Evolutionary conservation across 2,888 invertebrate species (phyloP).

Genomic region (Drosophila flavopinicola): DNA sequence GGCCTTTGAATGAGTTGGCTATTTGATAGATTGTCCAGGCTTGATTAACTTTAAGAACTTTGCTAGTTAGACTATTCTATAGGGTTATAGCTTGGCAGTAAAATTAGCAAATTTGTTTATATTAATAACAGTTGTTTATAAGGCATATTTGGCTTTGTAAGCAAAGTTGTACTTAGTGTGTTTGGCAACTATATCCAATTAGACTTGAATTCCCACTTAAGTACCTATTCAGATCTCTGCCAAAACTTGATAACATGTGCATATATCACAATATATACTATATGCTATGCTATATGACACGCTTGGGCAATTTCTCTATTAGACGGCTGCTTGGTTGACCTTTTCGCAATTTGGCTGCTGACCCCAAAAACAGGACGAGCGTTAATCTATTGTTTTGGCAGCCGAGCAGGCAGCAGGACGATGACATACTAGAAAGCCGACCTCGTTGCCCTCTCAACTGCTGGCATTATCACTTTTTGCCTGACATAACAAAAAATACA

Average conservation of each 20-base stretch:
- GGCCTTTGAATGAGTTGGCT: slow-evolving; percentile 17
- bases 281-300: slow-evolving; percentile 3
- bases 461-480: slow-evolving; percentile 56
- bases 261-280: slow-evolving; percentile 26
- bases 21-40: slow-evolving; percentile 11
- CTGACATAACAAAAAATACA: slow-evolving; percentile 50
- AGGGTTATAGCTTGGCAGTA: too few relatives aligned
- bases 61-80: not conserved
- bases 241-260: slow-evolving; percentile 31
- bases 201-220: slow-evolving; percentile 8
- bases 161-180: too few relatives aligned
- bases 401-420: slow-evolving; percentile 55
- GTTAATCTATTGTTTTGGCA: slow-evolving; percentile 73
- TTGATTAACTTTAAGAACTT: slow-evolving; percentile 26
- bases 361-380: slow-evolving; percentile 32
- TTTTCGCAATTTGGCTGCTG: slow-evolving; percentile 48
- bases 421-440: slow-evolving; percentile 37
- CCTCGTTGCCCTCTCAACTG: not conserved
- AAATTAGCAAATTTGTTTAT: too few relatives aligned
- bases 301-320: slow-evolving; percentile 50
- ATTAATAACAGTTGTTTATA: too few relatives aligned
- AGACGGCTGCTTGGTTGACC: slow-evolving; percentile 42
- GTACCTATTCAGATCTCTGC: slow-evolving; percentile 23
- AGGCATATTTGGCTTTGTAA: too few relatives aligned
- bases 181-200: too few relatives aligned